Evolutionary conservation across 2,113 vertebrate genomes (phyloP), one percentile per base, ranked within the genome.

Genomic region (Ameiurus melas): DNA sequence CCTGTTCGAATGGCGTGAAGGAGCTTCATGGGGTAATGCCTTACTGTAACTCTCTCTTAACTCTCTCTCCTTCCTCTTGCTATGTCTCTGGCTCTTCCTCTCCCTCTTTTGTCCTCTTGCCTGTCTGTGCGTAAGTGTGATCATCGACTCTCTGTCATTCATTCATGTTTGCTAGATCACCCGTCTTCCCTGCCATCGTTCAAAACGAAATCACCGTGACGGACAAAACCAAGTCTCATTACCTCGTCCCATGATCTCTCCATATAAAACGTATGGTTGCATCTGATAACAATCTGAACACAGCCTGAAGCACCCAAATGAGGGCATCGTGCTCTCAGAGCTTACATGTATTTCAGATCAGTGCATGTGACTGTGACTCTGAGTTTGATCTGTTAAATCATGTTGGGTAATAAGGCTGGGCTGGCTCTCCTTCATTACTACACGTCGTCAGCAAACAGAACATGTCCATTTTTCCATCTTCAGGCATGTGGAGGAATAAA

Each of bases 21-120:
- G 96, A 99, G 97, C 97, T 96, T 99, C 96, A 97, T 97, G 97
- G 97, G 98, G 98, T 99, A 98, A 99, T 96, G 94, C 91, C 93
- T 96, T 94, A 47, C 43, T 47, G 43, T 47, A 95, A 92, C 94
- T 95, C 92, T 91, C 92, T 93, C 85, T 89, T 55, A 14, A 55
- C 80, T 91, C 89, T 75, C 66, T 84, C 73, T 90, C 55, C 83
- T 87, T 60, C 85, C 62, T 92, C 84, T 90, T 30, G 7, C 73
- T 83, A 0, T 58, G 60, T 86, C 55, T 87, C 55, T 89, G 64
- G 66, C 86, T 79, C 75, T 80, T 84, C 43, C 47, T 53, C n/a
- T 85, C 58, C 79, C 66, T 82, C 70, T 25, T 85, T 84, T 70
- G n/a, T 87, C 77, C 39, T 86, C 64, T 88, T 87, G 85, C 83